Evolutionary conservation across 2,888 invertebrate species (phyloP).

Genomic region (Maniola hyperantus): DNA sequence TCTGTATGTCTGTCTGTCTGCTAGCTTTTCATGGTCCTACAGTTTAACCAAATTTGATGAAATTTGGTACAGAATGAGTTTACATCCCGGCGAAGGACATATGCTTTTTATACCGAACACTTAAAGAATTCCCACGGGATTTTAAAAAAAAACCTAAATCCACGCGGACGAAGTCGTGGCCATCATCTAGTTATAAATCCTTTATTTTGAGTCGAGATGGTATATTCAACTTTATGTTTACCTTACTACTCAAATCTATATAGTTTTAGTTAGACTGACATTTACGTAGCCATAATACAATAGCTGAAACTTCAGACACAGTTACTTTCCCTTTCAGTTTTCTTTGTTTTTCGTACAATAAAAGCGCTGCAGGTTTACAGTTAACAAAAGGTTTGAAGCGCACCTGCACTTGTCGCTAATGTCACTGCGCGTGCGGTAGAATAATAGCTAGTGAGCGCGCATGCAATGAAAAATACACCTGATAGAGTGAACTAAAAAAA

Average conservation of each 20-base stretch:
- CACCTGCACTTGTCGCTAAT: constrained; percentile 39
- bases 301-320: constrained; percentile 16
- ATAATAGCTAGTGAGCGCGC: constrained; percentile 29
- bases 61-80: too few species aligned
- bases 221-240: background rate
- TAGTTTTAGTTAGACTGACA: background rate
- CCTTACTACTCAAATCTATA: background rate
- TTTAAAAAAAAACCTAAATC: too few species aligned
- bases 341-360: constrained; percentile 20
- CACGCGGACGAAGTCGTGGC: too few species aligned
- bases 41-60: too few species aligned
- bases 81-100: too few species aligned
- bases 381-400: constrained; percentile 44
- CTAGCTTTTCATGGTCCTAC: too few species aligned
- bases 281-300: constrained; percentile 2
- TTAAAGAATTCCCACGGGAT: too few species aligned
- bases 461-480: background rate
- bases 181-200: too few species aligned
- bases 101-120: too few species aligned
- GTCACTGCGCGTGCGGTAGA: constrained; percentile 36
- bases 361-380: constrained; percentile 21
- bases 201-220: too few species aligned
- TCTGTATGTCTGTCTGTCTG: too few species aligned
- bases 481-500: too few species aligned
- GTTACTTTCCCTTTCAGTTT: constrained; percentile 15